These are phyloP conservation scores for Sturnus vulgaris DNA, from an alignment of 2,113 vertebrate species.

Conservation along the genomic window DNA sequence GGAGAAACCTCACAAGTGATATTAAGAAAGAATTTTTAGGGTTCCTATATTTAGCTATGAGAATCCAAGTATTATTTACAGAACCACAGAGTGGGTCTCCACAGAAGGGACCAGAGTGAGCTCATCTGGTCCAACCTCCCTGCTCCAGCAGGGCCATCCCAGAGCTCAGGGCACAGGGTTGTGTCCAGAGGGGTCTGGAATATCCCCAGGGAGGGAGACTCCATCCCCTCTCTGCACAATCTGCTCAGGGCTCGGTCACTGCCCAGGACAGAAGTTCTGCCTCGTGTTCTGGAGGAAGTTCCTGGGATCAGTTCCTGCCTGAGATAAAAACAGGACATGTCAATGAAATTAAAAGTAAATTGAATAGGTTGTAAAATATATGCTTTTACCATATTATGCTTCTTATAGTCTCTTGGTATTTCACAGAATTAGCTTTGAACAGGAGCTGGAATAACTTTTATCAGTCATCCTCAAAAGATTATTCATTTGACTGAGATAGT, in stretches of 20 bases:
- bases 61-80: neutral
- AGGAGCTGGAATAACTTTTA: neutral
- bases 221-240: neutral
- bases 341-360: neutral
- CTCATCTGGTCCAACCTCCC: neutral
- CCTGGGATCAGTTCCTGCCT: neutral
- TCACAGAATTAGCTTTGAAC: neutral
- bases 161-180: neutral
- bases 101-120: neutral
- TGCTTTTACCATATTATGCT: neutral
- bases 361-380: accelerated
- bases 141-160: neutral
- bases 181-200: neutral
- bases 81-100: neutral
- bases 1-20: neutral
- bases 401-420: neutral
- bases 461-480: neutral
- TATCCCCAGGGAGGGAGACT: neutral
- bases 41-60: neutral
- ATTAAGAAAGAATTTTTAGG: no score
- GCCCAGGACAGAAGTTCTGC: neutral
- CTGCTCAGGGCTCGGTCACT: neutral
- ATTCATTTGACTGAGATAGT: neutral
- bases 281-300: neutral
- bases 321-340: neutral